Evolutionary conservation across 2,113 vertebrate genomes (phyloP).

Genomic region (Pachycephala philippinensis): DNA sequence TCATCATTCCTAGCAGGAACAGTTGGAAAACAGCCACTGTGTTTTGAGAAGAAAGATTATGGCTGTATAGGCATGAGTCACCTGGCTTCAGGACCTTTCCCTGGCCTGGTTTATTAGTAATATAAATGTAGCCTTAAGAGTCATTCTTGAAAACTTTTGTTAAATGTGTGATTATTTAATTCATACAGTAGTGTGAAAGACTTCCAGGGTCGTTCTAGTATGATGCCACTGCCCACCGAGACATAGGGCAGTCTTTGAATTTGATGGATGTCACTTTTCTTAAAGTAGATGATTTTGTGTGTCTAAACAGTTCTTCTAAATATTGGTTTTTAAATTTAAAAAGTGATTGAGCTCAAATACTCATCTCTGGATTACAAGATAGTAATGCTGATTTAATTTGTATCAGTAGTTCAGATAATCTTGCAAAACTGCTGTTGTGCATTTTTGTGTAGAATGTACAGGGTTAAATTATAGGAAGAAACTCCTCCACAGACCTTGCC

Average conservation of each 20-base stretch:
- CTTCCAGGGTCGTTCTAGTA: not conserved
- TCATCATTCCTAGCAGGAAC: not conserved
- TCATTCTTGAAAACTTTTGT: not conserved
- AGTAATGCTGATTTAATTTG: not conserved
- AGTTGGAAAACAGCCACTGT: not conserved
- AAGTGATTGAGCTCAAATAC: not conserved
- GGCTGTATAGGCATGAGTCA: not conserved
- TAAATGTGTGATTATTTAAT: not conserved
- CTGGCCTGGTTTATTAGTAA: not conserved
- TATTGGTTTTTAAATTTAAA: not conserved
- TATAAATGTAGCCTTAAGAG: not conserved
- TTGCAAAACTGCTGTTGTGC: not conserved
- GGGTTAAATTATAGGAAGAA: not conserved
- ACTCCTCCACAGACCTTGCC: not conserved
- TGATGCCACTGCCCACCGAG: not conserved
- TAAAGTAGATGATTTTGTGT: not conserved
- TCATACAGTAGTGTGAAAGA: not conserved
- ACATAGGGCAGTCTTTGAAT: not conserved
- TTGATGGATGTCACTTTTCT: not conserved
- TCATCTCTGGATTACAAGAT: not conserved
- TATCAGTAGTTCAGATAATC: not conserved
- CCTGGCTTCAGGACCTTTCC: not conserved
- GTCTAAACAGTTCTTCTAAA: not conserved
- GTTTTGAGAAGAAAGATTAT: not conserved
- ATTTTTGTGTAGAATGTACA: not conserved